Conservation (phyloP, 2,888 invertebrate genomes). For the Epinotia demarniana region DNA sequence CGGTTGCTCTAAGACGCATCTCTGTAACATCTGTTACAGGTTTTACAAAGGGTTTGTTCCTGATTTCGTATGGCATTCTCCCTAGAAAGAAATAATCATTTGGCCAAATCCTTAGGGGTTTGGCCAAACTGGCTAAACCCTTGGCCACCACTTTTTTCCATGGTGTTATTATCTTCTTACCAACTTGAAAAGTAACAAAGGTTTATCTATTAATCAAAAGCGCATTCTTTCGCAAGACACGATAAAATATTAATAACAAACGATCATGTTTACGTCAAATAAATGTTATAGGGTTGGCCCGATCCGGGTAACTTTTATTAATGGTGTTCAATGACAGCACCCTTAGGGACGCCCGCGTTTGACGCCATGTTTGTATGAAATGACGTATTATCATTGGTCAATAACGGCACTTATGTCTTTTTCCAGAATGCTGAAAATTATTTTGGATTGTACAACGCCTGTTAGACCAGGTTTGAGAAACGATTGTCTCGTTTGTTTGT, state of each 20-base stretch:
- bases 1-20: no score
- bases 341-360: slow-evolving; percentile 27
- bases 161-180: background rate
- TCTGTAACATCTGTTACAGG: no score
- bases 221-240: slow-evolving; percentile 5
- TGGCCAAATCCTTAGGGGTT: no score
- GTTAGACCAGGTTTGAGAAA: slow-evolving; percentile 8
- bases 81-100: no score
- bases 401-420: background rate
- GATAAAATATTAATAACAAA: slow-evolving; percentile 41
- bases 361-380: background rate
- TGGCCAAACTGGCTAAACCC: no score
- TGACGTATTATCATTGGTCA: background rate
- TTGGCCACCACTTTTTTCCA: background rate
- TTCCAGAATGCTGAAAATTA: background rate
- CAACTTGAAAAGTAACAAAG: background rate
- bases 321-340: slow-evolving; percentile 41
- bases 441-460: slow-evolving; percentile 24
- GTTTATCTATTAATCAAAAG: slow-evolving; percentile 19
- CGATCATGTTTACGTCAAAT: slow-evolving; percentile 42
- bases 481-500: slow-evolving; percentile 2
- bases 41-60: no score
- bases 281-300: slow-evolving; percentile 44
- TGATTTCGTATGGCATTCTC: no score
- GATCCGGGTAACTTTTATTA: slow-evolving; percentile 44